Percentiles rank a stretch among this genome's conserved stretches.
phyloP scores from a whole-genome alignment of 1,140 invertebrate genomes.

The Drosophila parabipectinata region DNA sequence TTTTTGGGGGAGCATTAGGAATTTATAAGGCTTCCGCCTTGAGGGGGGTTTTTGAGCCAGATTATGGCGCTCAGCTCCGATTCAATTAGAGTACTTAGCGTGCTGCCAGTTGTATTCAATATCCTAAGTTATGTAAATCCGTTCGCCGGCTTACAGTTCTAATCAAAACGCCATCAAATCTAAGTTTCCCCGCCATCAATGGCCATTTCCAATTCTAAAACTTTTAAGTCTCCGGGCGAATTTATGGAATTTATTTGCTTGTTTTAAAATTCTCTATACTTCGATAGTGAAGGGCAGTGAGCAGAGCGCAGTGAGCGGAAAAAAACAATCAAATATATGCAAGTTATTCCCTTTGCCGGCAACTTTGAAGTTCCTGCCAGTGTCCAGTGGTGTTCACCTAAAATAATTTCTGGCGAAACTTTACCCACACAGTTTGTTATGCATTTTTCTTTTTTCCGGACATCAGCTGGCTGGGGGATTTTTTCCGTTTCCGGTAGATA shows the following conservation, averaged over 20 bases:
- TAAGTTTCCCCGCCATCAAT: constrained; percentile 24
- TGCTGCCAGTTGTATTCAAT: constrained; percentile 8
- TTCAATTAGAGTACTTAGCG: constrained; percentile 55
- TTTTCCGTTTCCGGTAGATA: constrained; percentile 16
- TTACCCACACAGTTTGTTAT: constrained; percentile 68
- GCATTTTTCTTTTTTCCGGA: constrained; percentile 38
- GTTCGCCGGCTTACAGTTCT: constrained; percentile 49
- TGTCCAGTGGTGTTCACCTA: constrained; percentile 59
- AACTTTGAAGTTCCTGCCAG: constrained; percentile 64
- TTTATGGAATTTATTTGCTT: constrained; percentile 58
- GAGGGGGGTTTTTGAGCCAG: constrained; percentile 45
- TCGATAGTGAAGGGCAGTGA: neutral
- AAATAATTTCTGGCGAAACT: constrained; percentile 66
- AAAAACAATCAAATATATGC: constrained; percentile 57
- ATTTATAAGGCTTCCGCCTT: constrained; percentile 30
- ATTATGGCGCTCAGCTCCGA: constrained; percentile 53
- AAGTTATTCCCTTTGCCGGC: constrained; percentile 49
- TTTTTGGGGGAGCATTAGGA: constrained; percentile 26
- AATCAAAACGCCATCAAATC: constrained; percentile 66
- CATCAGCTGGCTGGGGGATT: constrained; percentile 38
- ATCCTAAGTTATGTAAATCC: constrained; percentile 58
- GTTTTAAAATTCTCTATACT: constrained; percentile 23
- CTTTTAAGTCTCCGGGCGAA: constrained; percentile 62
- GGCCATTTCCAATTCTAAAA: constrained; percentile 67
- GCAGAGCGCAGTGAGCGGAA: neutral